These are phyloP conservation scores for Myotis findleyi DNA, from an alignment of 2,797 vertebrate species.

Conservation along the genomic window DNA sequence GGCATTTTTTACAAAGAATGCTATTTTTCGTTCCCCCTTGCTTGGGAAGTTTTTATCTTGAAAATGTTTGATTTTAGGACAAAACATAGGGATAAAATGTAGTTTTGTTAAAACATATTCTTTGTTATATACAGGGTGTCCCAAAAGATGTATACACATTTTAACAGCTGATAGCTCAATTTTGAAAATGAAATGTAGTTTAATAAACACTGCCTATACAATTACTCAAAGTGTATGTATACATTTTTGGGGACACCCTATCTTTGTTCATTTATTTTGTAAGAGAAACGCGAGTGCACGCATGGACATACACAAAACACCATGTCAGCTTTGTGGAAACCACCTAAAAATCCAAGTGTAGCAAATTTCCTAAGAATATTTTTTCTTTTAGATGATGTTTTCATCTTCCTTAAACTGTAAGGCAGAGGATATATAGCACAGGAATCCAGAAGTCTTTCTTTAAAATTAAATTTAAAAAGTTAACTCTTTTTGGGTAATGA, in stretches of 20 bases:
- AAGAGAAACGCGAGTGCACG: background rate
- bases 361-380: background rate
- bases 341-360: slow-evolving; percentile 15
- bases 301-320: background rate
- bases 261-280: slow-evolving; percentile 22
- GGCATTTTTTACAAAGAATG: background rate
- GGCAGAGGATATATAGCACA: background rate
- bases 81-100: background rate
- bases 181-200: too few species aligned
- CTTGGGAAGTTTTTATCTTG: background rate
- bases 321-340: slow-evolving; percentile 42
- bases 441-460: background rate
- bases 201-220: too few species aligned
- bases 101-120: background rate
- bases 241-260: too few species aligned
- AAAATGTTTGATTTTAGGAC: background rate
- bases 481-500: background rate
- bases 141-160: too few species aligned
- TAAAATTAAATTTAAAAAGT: too few species aligned
- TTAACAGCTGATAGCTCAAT: too few species aligned
- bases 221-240: too few species aligned
- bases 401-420: slow-evolving; percentile 34
- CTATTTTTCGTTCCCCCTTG: background rate
- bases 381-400: slow-evolving; percentile 50
- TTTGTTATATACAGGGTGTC: background rate